phyloP scores from a whole-genome alignment of 1,140 invertebrate species.

The Drosophila miranda region DNA sequence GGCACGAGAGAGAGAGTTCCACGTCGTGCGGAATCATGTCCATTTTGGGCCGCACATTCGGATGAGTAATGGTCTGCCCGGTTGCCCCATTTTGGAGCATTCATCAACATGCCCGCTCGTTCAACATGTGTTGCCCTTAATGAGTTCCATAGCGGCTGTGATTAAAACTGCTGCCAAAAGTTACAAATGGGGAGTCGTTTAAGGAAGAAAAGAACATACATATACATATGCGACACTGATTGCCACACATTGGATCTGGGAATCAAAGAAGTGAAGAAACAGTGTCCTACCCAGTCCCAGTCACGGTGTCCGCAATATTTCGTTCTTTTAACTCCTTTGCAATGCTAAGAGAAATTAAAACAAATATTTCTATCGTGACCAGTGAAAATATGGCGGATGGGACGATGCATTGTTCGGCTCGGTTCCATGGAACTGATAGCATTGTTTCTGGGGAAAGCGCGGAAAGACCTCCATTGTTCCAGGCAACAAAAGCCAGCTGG shows the following conservation, averaged over 20 bases:
- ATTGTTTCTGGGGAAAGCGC: constrained; percentile 25
- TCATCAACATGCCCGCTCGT: constrained; percentile 49
- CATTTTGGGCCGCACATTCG: constrained; percentile 15
- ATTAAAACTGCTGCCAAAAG: constrained; percentile 47
- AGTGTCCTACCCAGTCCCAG: no score
- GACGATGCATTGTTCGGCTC: not conserved
- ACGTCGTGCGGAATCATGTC: constrained; percentile 18
- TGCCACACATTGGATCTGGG: constrained; percentile 9
- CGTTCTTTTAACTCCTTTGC: not conserved
- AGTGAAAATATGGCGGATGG: constrained; percentile 1
- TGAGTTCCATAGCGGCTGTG: constrained; percentile 48
- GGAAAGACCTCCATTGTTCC: no score
- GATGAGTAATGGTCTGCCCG: constrained; percentile 56
- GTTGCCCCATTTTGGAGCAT: constrained; percentile 51
- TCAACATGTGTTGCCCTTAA: constrained; percentile 68
- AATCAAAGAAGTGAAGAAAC: constrained; percentile 21
- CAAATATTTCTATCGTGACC: constrained; percentile 28
- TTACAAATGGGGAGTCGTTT: constrained; percentile 44
- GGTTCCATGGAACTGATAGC: constrained; percentile 6
- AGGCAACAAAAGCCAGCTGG: constrained; percentile 36
- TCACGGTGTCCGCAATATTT: no score
- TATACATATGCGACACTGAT: constrained; percentile 34
- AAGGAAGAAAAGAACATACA: constrained; percentile 18
- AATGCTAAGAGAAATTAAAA: constrained; percentile 17
- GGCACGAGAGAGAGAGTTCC: no score